Evolutionary conservation across 2,113 vertebrate genomes (phyloP), one percentile per base, ranked within the genome.

Genomic region (Actinemys pallida): DNA sequence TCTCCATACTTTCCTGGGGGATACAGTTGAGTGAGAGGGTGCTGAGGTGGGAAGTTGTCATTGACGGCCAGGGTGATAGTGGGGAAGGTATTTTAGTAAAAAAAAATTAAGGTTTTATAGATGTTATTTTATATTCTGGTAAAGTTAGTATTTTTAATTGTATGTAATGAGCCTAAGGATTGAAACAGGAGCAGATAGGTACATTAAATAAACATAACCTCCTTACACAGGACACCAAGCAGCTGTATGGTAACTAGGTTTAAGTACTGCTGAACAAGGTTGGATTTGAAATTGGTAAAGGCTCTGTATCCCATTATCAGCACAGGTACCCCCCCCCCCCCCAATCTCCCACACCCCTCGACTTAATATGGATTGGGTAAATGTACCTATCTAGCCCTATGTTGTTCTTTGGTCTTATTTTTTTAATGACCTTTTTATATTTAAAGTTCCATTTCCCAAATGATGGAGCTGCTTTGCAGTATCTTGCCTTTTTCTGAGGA

Each of bases 401-500:
- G 56, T 92, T 65, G 81, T 90, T 90, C 29, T 54, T 96, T 90
- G 84, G 90, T 80, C 42, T 16, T 86, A 92, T 93, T 52, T 16
- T 95, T 95, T 90, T 69, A 86, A 86, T 88, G 83, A 75, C 83
- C n/a, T 39, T 83, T 29, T 85, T 20, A 83, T 93, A n/a, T 25
- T 19, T 85, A 54, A 87, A 95, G 52, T 80, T 96, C 12, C 86
- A 19, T 85, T 95, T 91, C 27, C n/a, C 90, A 75, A 83, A 83
- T 53, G 90, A 89, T 91, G 54, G 80, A 95, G 76, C 81, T 91
- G 57, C 90, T 92, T 31, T 76, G 53, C 81, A 56, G 42, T 81
- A 92, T 85, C 49, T 95, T 94, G 29, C 49, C 24, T 81, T 92
- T 92, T 97, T 86, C 56, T 91, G 69, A 93, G 81, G 45, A 53